These are phyloP conservation scores for Dastarcus helophoroides DNA, from an alignment of 2,888 invertebrate genomes.

Conservation along the genomic window DNA sequence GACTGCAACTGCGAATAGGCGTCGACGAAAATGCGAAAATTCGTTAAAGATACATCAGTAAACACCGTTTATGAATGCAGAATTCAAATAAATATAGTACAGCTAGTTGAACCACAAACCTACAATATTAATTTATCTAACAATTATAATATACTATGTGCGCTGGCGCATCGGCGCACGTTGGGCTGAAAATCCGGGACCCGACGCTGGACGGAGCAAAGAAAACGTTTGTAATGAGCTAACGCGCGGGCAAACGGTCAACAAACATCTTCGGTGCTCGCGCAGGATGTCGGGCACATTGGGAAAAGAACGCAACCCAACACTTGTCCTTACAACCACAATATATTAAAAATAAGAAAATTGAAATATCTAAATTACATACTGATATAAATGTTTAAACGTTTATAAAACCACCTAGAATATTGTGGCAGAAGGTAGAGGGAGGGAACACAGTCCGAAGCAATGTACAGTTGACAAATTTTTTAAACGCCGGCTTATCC, in stretches of 20 bases:
- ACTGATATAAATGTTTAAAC: conserved; percentile 9
- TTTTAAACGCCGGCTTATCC: conserved; percentile 9
- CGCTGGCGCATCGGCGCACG: conserved; percentile 20
- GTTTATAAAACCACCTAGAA: conserved; percentile 11
- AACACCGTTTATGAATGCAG: conserved; percentile 15
- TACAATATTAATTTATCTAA: conserved; percentile 37
- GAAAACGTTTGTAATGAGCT: conserved; percentile 19
- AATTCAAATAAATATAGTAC: conserved; percentile 28
- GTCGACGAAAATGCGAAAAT: too few relatives aligned
- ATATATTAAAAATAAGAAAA: conserved; percentile 56
- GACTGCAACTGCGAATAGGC: too few relatives aligned
- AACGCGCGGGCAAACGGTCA: conserved; percentile 14
- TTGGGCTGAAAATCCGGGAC: conserved; percentile 28
- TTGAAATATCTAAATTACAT: conserved; percentile 37
- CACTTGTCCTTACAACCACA: conserved; percentile 55
- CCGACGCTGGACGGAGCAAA: conserved; percentile 22
- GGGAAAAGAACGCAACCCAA: conserved; percentile 30
- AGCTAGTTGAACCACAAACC: conserved; percentile 37
- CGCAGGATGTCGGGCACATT: conserved; percentile 22
- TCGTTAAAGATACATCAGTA: too few relatives aligned
- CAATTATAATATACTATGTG: conserved; percentile 32
- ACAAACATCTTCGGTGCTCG: conserved; percentile 22
- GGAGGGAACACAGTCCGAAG: conserved; percentile 26
- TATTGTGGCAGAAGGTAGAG: conserved; percentile 32
- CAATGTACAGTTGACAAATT: conserved; percentile 23